Conservation (phyloP, 1,140 invertebrate genomes). For the Drosophila sulfurigaster region DNA sequence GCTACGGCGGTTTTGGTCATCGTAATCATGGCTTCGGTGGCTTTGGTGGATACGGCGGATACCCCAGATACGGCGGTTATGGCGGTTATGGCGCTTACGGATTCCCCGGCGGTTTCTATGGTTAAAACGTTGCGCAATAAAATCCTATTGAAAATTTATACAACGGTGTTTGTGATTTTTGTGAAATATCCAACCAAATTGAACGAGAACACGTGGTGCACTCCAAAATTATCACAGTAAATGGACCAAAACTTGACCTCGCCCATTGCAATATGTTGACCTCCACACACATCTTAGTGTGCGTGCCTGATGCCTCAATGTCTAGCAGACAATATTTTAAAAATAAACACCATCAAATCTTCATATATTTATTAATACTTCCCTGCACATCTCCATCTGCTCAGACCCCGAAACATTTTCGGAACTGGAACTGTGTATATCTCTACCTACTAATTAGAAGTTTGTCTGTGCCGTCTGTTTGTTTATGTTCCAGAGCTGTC, state of each 20-base stretch:
- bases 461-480: slow-evolving; percentile 55
- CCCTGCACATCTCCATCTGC: slow-evolving; percentile 21
- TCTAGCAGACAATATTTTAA: slow-evolving; percentile 61
- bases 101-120: slow-evolving; percentile 10
- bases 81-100: neutral
- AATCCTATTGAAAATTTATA: slow-evolving; percentile 30
- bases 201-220: neutral
- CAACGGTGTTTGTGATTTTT: neutral
- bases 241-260: slow-evolving; percentile 61
- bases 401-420: no score
- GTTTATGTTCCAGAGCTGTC: slow-evolving; percentile 72
- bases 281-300: slow-evolving; percentile 35
- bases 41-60: slow-evolving; percentile 15
- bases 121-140: slow-evolving; percentile 35
- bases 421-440: neutral
- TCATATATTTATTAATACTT: slow-evolving; percentile 75
- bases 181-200: neutral
- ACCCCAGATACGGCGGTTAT: slow-evolving; percentile 2
- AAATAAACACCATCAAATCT: slow-evolving; percentile 79
- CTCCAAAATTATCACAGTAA: slow-evolving; percentile 51
- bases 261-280: slow-evolving; percentile 51
- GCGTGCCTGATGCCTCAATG: slow-evolving; percentile 46
- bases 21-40: slow-evolving; percentile 23
- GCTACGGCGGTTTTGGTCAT: slow-evolving; percentile 38
- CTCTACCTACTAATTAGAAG: slow-evolving; percentile 64